Conservation (phyloP, 2,888 invertebrate species). For the Leptopilina myrica region DNA sequence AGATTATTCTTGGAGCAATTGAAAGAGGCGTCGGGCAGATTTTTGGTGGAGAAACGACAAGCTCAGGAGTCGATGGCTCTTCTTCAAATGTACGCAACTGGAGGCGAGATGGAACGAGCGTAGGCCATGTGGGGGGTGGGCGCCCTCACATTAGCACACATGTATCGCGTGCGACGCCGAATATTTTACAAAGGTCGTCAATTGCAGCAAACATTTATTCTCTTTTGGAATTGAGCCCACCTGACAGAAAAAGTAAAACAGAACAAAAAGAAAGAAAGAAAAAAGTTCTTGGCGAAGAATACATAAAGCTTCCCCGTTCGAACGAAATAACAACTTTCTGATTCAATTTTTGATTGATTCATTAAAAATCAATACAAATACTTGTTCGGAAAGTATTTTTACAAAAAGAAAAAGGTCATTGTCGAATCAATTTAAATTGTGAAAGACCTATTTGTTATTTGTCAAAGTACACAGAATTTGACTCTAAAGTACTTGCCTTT, state of each 20-base stretch:
- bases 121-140: conserved; percentile 76
- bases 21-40: conserved; percentile 90
- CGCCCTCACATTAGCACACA: conserved; percentile 74
- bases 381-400: conserved; percentile 40
- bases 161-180: conserved; percentile 74
- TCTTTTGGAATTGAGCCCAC: conserved; percentile 74
- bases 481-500: conserved; percentile 28
- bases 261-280: conserved; percentile 31
- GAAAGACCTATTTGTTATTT: conserved; percentile 27
- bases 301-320: background rate
- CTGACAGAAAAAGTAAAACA: conserved; percentile 33
- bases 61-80: conserved; percentile 92
- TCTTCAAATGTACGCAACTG: conserved; percentile 82
- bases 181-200: conserved; percentile 74
- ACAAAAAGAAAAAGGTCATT: background rate
- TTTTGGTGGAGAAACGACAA: conserved; percentile 88
- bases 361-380: background rate
- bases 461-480: conserved; percentile 14
- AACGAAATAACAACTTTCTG: conserved; percentile 5
- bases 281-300: conserved; percentile 21
- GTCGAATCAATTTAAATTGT: background rate
- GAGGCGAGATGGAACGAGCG: conserved; percentile 75
- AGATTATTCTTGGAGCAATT: conserved; percentile 86
- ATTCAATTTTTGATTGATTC: conserved; percentile 13
- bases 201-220: conserved; percentile 72